phyloP scores from a whole-genome alignment of 2,113 vertebrate genomes.

The Oreochromis tanganicae region DNA sequence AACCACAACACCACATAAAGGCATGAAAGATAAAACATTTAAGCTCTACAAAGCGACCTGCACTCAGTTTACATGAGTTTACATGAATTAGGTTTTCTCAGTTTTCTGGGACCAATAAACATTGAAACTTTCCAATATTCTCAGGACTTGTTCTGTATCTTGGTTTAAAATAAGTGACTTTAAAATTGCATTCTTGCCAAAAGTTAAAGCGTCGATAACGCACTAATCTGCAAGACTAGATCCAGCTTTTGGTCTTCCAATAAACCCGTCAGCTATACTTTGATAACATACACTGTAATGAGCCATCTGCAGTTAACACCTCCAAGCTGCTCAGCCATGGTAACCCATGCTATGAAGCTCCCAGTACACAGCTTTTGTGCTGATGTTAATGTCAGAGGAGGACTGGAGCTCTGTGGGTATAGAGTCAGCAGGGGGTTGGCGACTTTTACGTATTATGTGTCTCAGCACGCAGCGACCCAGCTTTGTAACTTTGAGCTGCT shows the following conservation, averaged over 20 bases:
- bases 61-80: not conserved
- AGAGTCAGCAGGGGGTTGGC: not conserved
- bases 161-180: not conserved
- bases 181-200: not conserved
- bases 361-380: not conserved
- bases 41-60: not conserved
- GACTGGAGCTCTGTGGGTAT: not conserved
- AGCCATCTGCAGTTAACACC: not conserved
- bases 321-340: not conserved
- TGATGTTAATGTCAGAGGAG: not conserved
- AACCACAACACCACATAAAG: not conserved
- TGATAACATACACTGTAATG: not conserved
- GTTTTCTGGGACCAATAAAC: not conserved
- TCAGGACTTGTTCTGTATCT: not conserved
- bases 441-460: accelerated
- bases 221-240: not conserved
- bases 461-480: not conserved
- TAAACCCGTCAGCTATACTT: not conserved
- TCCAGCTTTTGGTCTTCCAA: not conserved
- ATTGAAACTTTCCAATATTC: not conserved
- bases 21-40: not conserved
- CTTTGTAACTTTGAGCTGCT: not conserved
- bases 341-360: not conserved
- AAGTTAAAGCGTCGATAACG: not conserved
- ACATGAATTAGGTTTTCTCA: not conserved